Evolutionary conservation across 2,797 vertebrate genomes (phyloP), one percentile per base, ranked within the genome.

Genomic region (Sebastes trivittatus): DNA sequence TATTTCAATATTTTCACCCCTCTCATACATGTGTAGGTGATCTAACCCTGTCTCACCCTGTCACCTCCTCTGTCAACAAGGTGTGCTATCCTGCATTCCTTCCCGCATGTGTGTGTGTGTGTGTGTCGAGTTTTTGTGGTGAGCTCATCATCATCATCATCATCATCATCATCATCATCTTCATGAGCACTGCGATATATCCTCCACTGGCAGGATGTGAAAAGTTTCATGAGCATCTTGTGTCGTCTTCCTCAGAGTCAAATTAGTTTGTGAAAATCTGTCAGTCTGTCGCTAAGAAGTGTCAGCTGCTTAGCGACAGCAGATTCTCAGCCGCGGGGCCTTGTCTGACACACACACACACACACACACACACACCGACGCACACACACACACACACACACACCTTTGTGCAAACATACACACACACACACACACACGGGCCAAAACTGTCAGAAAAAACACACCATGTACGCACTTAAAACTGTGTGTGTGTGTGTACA

Each of bases 221-320:
- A 88, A 92, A 89, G 75, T 89, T 92, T 89, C 71, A 78, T 78
- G 77, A 85, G 80, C 52, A 73, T 86, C 77, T 87, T 14, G 2
- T 77, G 79, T 87, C 72, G 27, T 89, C 69, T 86, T 90, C 88
- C 79, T 89, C 63, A 75, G 85, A 93, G 90, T 94, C 87, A 87
- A 87, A 92, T 88, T 84, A 90, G 86, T 93, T 93, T 90, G 76
- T 86, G 87, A 89, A 89, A 89, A 87, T 90, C 88, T 92, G 90
- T 84, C 91, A 91, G 89, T 89, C 87, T 91, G 90, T 92, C 83
- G 77, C 92, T 88, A 82, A 92, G 84, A 91, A 84, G 91, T 93
- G 92, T 94, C 92, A 91, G 93, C 92, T 94, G 93, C 87, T 91
- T 90, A 88, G 90, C 78, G 90, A 95, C 95, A 94, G 95, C 90